These are phyloP conservation scores for Drosophila burlai DNA, from an alignment of 1,140 invertebrate species.

Conservation along the genomic window DNA sequence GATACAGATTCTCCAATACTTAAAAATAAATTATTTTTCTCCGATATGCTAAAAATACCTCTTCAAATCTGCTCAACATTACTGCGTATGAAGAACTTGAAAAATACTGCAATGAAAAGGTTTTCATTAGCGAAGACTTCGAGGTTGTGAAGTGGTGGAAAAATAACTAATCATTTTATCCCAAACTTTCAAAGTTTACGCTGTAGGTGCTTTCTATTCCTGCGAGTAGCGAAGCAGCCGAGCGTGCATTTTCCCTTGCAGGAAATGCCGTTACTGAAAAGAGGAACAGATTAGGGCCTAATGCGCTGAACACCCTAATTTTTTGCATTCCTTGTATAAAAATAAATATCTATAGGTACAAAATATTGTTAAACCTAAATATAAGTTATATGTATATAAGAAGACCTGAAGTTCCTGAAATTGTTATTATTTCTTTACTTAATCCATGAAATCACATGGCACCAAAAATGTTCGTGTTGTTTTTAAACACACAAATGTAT, in stretches of 20 bases:
- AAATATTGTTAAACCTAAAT: too few relatives aligned
- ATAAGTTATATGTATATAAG: too few relatives aligned
- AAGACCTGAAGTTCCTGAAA: too few relatives aligned
- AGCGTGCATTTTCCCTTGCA: neutral
- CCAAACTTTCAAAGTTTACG: neutral
- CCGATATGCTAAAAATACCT: too few relatives aligned
- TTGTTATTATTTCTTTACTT: too few relatives aligned
- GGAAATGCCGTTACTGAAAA: neutral
- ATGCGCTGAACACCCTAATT: neutral
- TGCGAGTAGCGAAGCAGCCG: neutral
- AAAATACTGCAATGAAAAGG: neutral
- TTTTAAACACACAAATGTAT: too few relatives aligned
- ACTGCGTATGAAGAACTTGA: neutral
- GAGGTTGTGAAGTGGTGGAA: neutral
- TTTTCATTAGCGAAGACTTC: neutral
- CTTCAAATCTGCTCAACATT: neutral
- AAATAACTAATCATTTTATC: neutral
- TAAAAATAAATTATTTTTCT: too few relatives aligned
- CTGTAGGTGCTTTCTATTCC: neutral
- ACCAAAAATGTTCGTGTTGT: too few relatives aligned
- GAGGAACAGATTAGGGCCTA: neutral
- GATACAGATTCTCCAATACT: too few relatives aligned
- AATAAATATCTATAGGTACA: too few relatives aligned
- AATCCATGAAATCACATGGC: too few relatives aligned
- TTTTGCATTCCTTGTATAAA: too few relatives aligned